Evolutionary conservation across 2,797 vertebrate species (phyloP), one percentile per base, ranked within the genome.

Genomic region (Triplophysa bombifrons): DNA sequence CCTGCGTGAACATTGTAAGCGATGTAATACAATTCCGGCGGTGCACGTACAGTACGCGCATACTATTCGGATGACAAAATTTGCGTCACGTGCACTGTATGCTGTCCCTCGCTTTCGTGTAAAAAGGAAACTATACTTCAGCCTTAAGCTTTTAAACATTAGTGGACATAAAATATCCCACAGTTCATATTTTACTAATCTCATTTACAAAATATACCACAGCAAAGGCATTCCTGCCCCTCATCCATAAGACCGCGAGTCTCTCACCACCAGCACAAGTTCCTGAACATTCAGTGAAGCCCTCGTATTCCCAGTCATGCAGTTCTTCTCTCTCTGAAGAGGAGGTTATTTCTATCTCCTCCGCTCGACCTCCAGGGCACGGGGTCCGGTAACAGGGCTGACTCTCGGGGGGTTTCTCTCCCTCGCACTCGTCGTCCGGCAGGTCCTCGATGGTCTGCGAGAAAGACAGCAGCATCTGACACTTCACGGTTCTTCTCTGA

Each of bases 271-370:
- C 95, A 71, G 94, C 97, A 81, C 98, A 99, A 4, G 95, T 95
- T 86, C 96, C 92, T 0, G 98, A 98, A 85, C 98, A 99, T 85
- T 96, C 94, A 0, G 96, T 97, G 89, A 98, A 98, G 3, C 96
- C 97, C 64, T 96, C 94, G 0, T 98, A 97, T 77, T 98, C 96
- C 98, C 97, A 99, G 87, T 98, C 96, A 51, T 96, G 94, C 9
- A 97, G 93, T 84, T 96, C 95, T 56, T 97, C 94, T 38, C 90
- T 90, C 58, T 88, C 81, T 2, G 79, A 83, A 19, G 50, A 74
- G 14, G 87, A 75, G 65, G 90, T 91, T 11, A 91, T 91, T 0
- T 88, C 60, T 27, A 82, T 58, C 44, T 86, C 88, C 17, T 92
- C 92, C 0, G 86, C 41, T 30, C 86, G 70, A 4, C 90, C 89